Evolutionary conservation across 2,113 vertebrate genomes (phyloP).

Genomic region (Pteropus alecto): DNA sequence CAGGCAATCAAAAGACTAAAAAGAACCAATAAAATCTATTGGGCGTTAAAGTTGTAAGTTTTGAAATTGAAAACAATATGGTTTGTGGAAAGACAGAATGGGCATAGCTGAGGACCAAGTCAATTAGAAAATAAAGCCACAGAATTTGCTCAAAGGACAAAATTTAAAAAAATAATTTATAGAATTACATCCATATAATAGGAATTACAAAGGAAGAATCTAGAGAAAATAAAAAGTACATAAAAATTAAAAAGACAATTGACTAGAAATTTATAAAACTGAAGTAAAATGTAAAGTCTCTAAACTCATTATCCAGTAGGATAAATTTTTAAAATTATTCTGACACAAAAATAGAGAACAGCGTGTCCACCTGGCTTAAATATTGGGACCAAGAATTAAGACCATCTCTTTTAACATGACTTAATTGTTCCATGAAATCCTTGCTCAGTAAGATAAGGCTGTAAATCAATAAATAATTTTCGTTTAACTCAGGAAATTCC

Average conservation of each 20-base stretch:
- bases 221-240: background rate
- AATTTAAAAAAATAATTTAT: background rate
- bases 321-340: background rate
- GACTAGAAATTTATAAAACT: background rate
- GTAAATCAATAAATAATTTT: background rate
- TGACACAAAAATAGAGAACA: background rate
- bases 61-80: background rate
- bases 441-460: constrained; percentile 14
- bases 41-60: background rate
- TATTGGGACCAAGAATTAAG: background rate
- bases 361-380: background rate
- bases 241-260: constrained; percentile 18
- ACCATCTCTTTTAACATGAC: background rate
- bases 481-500: constrained; percentile 27
- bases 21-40: background rate
- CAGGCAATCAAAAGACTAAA: background rate
- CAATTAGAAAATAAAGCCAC: background rate
- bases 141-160: constrained; percentile 22
- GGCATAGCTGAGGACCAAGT: background rate
- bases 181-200: background rate
- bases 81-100: background rate
- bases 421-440: constrained; percentile 32
- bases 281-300: background rate
- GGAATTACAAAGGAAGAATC: background rate
- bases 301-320: background rate